Base-by-base conservation (phyloP, 1,140 invertebrate genomes). In the Drosophila littoralis region DNA sequence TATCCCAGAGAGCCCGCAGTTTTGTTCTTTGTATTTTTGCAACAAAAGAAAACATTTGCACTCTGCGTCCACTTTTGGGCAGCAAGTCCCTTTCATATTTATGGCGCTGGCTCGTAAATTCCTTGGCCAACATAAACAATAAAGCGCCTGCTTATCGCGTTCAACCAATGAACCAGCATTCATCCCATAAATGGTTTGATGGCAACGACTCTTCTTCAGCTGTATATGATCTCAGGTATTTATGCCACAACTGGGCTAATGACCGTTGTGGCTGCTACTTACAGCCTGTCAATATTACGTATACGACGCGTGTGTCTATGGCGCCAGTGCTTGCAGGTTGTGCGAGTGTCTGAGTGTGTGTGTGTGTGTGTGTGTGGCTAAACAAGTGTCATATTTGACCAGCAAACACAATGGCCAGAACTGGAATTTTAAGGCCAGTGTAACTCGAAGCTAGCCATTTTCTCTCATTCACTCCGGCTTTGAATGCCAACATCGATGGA, bases 381-480 rank as follows among this genome's bases (percentile, higher is more conserved):
- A 55, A 52, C 64, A 81, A 74, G 83, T 83, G 76, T 88, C 79
- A 70, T 88, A 63, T 79, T 89, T 79, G 79, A 88, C 61, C 76
- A 88, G 45, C 64, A 61, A 46, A 60, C 77, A 65, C 78, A 81
- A 71, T 48, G 58, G 40, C 63, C 36, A 50, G 43, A 32, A 77
- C 22, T 79, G 72, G 61, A 10, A 77, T 51, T 80, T 89, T 83
- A 83, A 89, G 79, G 84, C 66, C 79, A 83, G 45, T 79, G 83
- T 80, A 89, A 88, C 66, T 58, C 73, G 80, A 88, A 57, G 84
- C 84, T 71, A 40, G 40, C 79, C 52, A 70, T 75, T 63, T 69
- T 63, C n/a, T n/a, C n/a, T n/a, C 50, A 9, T 32, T 3, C n/a
- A 15, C 43, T 43, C 38, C 52, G 50, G 60, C 65, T 67, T 55